Evolutionary conservation across 2,797 vertebrate genomes (phyloP).

Genomic region (Spinus olivaceus): DNA sequence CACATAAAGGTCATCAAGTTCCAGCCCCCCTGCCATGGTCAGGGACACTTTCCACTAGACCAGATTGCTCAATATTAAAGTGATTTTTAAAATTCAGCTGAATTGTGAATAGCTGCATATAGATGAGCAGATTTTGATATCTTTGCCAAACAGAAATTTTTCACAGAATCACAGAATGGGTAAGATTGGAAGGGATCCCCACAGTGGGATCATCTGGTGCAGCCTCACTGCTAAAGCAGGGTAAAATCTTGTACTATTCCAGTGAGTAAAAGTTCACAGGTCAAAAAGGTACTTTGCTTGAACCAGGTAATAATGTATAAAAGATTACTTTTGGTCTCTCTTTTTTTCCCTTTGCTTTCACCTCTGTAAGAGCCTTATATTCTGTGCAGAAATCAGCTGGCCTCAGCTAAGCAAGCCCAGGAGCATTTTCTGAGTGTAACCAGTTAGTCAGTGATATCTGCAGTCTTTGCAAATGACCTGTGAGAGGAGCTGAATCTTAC

Average conservation of each 20-base stretch:
- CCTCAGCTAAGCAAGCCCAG: neutral
- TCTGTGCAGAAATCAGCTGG: neutral
- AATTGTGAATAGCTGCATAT: neutral
- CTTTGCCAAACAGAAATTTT: neutral
- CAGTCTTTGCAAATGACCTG: constrained; percentile 55
- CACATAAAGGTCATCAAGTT: neutral
- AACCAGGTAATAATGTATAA: neutral
- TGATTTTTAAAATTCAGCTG: neutral
- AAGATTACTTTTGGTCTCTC: neutral
- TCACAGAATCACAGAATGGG: neutral
- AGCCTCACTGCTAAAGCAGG: neutral
- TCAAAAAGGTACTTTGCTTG: neutral
- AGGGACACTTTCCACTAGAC: neutral
- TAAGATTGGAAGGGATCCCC: neutral
- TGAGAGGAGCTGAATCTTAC: neutral
- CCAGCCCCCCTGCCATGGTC: neutral
- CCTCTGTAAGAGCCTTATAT: neutral
- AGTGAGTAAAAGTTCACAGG: neutral
- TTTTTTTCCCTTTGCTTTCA: neutral
- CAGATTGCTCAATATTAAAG: neutral
- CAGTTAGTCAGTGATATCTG: neutral
- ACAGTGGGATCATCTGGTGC: neutral
- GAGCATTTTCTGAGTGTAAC: neutral
- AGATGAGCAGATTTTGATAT: neutral
- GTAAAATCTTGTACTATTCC: neutral